Conservation (phyloP, 1,140 invertebrate species). For the Drosophila ambigua region DNA sequence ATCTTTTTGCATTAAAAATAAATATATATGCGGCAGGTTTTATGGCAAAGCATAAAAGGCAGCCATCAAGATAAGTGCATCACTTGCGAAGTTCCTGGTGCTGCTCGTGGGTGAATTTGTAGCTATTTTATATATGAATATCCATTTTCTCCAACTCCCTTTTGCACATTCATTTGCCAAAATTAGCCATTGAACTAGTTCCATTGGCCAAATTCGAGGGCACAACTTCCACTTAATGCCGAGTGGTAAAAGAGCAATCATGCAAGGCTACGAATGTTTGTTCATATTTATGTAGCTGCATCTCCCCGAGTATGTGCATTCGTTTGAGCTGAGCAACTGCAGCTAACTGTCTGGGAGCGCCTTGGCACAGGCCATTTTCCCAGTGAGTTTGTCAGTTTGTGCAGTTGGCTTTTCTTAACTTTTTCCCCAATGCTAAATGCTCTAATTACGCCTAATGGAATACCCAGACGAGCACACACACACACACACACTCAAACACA, state of each 20-base stretch:
- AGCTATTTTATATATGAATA: no score
- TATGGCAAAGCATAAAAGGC: no score
- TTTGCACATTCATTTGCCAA: background rate
- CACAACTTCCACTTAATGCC: slow-evolving; percentile 37
- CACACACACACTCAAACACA: background rate
- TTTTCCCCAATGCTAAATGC: slow-evolving; percentile 73
- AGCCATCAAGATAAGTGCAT: no score
- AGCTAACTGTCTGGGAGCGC: slow-evolving; percentile 47
- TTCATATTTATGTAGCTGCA: slow-evolving; percentile 13
- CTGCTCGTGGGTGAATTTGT: no score
- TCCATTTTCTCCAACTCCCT: no score
- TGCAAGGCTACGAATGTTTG: slow-evolving; percentile 17
- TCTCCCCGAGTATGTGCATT: background rate
- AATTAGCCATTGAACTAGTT: slow-evolving; percentile 24
- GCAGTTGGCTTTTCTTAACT: slow-evolving; percentile 71
- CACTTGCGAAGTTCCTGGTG: no score
- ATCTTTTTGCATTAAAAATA: no score
- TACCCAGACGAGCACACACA: slow-evolving; percentile 36
- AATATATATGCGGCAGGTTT: no score
- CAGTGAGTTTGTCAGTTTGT: slow-evolving; percentile 40
- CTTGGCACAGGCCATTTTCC: slow-evolving; percentile 1
- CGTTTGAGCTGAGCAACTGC: slow-evolving; percentile 17
- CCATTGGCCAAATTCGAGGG: background rate
- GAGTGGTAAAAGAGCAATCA: slow-evolving; percentile 45
- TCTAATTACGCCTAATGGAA: slow-evolving; percentile 82